These are phyloP conservation scores for Melanaphis sacchari DNA, from an alignment of 1,140 invertebrate genomes.

Conservation along the genomic window DNA sequence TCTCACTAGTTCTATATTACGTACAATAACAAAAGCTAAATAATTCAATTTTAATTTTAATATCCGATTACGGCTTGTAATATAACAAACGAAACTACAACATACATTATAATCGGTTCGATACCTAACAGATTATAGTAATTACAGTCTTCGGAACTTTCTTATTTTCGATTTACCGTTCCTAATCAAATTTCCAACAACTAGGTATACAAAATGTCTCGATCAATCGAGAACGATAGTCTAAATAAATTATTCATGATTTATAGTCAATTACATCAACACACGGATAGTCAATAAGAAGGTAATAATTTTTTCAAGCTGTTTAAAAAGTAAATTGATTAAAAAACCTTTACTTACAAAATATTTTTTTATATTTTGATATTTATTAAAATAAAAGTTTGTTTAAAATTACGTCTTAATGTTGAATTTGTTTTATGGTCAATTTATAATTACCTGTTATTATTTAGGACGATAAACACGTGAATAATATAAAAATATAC, in stretches of 20 bases:
- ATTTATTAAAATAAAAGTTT: neutral
- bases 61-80: too few relatives aligned
- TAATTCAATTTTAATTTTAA: too few relatives aligned
- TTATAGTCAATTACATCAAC: neutral
- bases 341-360: neutral
- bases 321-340: neutral
- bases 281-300: neutral
- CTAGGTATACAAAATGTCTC: neutral
- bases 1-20: neutral
- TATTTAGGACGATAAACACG: neutral
- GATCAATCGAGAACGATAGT: neutral
- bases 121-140: neutral
- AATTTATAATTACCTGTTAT: neutral
- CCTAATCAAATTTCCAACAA: neutral
- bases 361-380: neutral
- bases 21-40: too few relatives aligned
- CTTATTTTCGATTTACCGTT: neutral
- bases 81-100: neutral
- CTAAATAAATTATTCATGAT: neutral
- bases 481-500: neutral
- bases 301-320: neutral
- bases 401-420: neutral
- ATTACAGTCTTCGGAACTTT: neutral
- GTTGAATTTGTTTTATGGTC: neutral
- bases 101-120: neutral